These are phyloP conservation scores for Ametastegia equiseti DNA, from an alignment of 2,888 invertebrate species.

Conservation along the genomic window DNA sequence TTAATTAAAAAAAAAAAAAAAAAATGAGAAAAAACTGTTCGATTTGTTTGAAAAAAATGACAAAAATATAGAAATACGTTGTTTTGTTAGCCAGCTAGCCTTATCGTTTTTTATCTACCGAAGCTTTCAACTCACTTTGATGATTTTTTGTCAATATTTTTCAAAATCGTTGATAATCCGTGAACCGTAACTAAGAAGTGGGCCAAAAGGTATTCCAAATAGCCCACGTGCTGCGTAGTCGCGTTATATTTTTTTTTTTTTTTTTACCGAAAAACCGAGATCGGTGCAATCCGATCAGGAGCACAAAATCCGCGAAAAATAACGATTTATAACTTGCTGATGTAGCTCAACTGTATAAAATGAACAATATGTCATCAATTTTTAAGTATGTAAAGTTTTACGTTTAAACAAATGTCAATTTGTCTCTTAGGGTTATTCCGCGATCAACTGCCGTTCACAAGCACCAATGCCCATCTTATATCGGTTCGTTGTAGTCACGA, in stretches of 20 bases:
- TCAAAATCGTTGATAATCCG: neutral
- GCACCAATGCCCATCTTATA: slow-evolving; percentile 42
- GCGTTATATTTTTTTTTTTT: no score
- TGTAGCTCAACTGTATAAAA: no score
- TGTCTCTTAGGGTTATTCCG: slow-evolving; percentile 14
- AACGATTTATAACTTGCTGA: no score
- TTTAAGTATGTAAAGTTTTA: neutral
- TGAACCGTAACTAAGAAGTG: neutral
- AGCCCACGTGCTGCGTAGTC: neutral
- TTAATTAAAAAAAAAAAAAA: no score
- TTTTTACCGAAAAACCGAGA: neutral
- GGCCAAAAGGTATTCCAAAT: neutral
- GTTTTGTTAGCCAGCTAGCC: no score
- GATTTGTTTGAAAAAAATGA: no score
- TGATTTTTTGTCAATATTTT: neutral
- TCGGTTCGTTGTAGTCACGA: slow-evolving; percentile 16
- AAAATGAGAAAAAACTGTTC: no score
- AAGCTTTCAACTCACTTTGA: neutral
- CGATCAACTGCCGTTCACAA: slow-evolving; percentile 32
- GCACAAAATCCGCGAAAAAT: neutral
- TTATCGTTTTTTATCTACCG: no score
- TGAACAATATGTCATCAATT: no score
- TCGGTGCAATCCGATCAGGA: neutral
- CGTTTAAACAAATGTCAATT: neutral
- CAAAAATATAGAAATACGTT: no score